These are phyloP conservation scores for Crambe crambe DNA, from an alignment of 37 sponge, comb jelly and placozoan genomes.

Conservation along the genomic window DNA sequence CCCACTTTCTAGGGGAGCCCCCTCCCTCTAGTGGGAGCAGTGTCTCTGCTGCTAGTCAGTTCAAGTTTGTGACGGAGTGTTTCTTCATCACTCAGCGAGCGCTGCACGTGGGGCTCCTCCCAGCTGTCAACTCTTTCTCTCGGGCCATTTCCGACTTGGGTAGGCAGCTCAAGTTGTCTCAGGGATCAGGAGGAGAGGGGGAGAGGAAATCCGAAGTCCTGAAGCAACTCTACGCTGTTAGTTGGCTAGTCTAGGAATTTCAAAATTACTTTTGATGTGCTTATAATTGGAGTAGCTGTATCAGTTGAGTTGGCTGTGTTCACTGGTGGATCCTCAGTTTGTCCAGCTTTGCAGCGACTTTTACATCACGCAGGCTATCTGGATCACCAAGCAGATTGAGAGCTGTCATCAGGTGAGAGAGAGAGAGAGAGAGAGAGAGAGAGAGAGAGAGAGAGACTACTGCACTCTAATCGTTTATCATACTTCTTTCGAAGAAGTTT, in stretches of 20 bases:
- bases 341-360: conserved; percentile 64
- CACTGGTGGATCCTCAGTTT: conserved; percentile 71
- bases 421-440: too few relatives aligned
- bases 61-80: conserved; percentile 86
- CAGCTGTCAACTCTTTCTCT: conserved; percentile 39
- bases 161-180: conserved; percentile 9
- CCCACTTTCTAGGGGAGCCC: not conserved
- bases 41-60: conserved; percentile 4
- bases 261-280: not conserved
- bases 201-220: not conserved
- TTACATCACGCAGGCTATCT: conserved; percentile 81
- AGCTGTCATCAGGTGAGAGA: conserved; percentile 36
- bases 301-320: conserved; percentile 28
- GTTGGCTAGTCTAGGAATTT: not conserved
- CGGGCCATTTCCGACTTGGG: conserved; percentile 12
- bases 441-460: too few relatives aligned
- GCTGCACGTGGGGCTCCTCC: conserved; percentile 71
- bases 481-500: too few relatives aligned
- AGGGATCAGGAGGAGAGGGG: not conserved
- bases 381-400: conserved; percentile 67
- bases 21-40: not conserved
- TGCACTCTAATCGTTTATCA: too few relatives aligned
- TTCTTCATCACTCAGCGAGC: conserved; percentile 83
- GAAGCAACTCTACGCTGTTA: conserved; percentile 26
- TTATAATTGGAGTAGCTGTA: conserved; percentile 33